These are phyloP conservation scores for Caenorhabditis sp. DNA, from an alignment of 2,888 invertebrate genomes.

Conservation along the genomic window DNA sequence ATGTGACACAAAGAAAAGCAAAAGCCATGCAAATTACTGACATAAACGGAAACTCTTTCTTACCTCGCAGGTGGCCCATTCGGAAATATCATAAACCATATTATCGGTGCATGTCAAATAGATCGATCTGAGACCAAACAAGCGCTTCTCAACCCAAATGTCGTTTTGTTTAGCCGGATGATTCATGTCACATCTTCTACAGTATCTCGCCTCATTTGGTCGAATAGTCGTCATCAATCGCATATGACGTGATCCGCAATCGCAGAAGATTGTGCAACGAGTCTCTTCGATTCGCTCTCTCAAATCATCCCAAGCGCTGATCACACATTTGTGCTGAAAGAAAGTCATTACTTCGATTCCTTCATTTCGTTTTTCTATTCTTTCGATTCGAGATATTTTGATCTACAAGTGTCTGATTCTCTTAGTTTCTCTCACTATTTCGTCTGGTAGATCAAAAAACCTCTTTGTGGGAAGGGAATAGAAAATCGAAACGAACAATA, in stretches of 20 bases:
- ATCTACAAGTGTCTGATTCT: no score
- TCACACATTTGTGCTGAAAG: slow-evolving; percentile 41
- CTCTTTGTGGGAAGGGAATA: no score
- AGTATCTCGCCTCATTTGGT: slow-evolving; percentile 89
- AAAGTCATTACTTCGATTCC: no score
- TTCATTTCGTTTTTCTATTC: no score
- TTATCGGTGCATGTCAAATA: slow-evolving; percentile 97
- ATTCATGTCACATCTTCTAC: slow-evolving; percentile 82
- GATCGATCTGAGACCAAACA: slow-evolving; percentile 89
- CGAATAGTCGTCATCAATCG: slow-evolving; percentile 85
- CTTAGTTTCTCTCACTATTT: no score
- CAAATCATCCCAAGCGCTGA: slow-evolving; percentile 35
- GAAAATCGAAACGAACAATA: no score
- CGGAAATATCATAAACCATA: slow-evolving; percentile 91
- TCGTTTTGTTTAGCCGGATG: slow-evolving; percentile 80
- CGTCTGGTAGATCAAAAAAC: no score
- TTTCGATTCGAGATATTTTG: no score
- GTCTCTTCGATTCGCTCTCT: slow-evolving; percentile 74
- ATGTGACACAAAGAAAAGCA: background rate
- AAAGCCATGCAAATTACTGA: background rate
- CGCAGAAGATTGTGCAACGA: slow-evolving; percentile 91
- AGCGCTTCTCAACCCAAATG: slow-evolving; percentile 83
- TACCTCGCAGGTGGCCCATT: slow-evolving; percentile 93
- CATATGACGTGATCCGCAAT: slow-evolving; percentile 89
- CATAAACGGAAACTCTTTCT: background rate